Base-by-base conservation (phyloP, 2,888 invertebrate species). In the Horisme vitalbata region DNA sequence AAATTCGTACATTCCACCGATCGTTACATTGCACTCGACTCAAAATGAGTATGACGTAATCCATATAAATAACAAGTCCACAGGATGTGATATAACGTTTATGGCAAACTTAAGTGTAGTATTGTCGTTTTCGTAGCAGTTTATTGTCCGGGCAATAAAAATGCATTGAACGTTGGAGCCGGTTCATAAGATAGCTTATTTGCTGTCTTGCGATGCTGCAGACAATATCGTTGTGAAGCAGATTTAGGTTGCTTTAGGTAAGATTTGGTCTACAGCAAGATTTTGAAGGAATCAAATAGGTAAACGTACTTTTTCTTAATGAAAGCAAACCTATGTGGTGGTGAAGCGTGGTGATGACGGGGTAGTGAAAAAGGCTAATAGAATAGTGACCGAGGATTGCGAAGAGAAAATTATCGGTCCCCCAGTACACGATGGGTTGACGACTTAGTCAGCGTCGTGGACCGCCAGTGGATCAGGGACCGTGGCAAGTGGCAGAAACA, bases 141-240 rank as follows among this genome's bases (percentile, higher is more conserved):
- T 87, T 85, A 86, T 83, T 71, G 78, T 78, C 52, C 30, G 38
- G 65, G 64, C 79, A 68, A 83, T 85, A 87, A 87, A 85, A 86
- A 83, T 84, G 84, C 84, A 86, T 83, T 79, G 83, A 82, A 82
- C 71, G 71, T 52, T 70, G 78, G 77, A 75, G 71, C 65, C 66
- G 67, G 70, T 71, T 71, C 63, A 66, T 62, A 62, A 66, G 59
- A 65, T 63, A 56, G 65, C 74, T 76, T 75, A 72, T 71, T 63
- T 60, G 60, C 58, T 46, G 62, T 64, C 61, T 62, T 63, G 57
- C 55, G 37, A 59, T 59, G 55, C 48, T 43, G 45, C 51, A 48
- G 43, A 52, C 55, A 52, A 52, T 54, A 38, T 47, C 36, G 41
- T 44, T 13, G 36, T 27, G 33, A 46, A 44, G 27, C 30, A 35